Evolutionary conservation across 2,797 vertebrate genomes (phyloP).

Genomic region (Cryptoblepharus egeriae): DNA sequence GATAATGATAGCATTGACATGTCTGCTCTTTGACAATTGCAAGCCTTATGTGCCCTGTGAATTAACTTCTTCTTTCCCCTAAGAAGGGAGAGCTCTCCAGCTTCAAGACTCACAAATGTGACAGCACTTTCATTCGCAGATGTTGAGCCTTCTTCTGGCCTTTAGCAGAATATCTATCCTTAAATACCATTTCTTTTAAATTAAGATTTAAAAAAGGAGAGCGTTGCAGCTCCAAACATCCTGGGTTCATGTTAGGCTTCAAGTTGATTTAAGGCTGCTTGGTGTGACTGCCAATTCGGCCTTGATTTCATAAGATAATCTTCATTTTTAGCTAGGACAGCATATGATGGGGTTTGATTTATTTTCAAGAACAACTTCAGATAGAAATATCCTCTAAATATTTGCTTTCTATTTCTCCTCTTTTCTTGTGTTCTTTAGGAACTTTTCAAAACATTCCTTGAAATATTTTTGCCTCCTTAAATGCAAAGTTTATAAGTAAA

Average conservation of each 20-base stretch:
- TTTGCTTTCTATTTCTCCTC: slow-evolving; percentile 30
- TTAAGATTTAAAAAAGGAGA: slow-evolving; percentile 31
- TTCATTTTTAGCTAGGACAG: slow-evolving; percentile 61
- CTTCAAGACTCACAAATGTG: slow-evolving; percentile 50
- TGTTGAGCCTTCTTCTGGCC: slow-evolving; percentile 28
- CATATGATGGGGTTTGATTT: slow-evolving; percentile 56
- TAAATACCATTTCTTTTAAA: neutral
- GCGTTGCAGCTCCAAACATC: slow-evolving; percentile 32
- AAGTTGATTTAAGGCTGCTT: slow-evolving; percentile 50
- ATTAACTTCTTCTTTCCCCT: slow-evolving; percentile 77
- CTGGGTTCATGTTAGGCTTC: slow-evolving; percentile 46
- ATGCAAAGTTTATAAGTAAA: slow-evolving; percentile 41
- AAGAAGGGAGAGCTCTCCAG: slow-evolving; percentile 61
- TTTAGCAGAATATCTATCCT: slow-evolving; percentile 20
- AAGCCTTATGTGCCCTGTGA: slow-evolving; percentile 76
- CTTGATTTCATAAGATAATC: slow-evolving; percentile 46
- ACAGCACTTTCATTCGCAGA: slow-evolving; percentile 49
- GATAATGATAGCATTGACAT: slow-evolving; percentile 86
- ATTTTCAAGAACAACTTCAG: slow-evolving; percentile 54
- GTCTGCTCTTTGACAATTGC: slow-evolving; percentile 83
- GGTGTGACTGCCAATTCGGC: slow-evolving; percentile 49
- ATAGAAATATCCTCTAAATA: slow-evolving; percentile 45
- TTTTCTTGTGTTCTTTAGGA: slow-evolving; percentile 28
- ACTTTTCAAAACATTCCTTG: slow-evolving; percentile 27
- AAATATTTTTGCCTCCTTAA: slow-evolving; percentile 27